Evolutionary conservation across 2,797 vertebrate genomes (phyloP), one percentile per base, ranked within the genome.

Genomic region (Xiphorhynchus erythropygius): DNA sequence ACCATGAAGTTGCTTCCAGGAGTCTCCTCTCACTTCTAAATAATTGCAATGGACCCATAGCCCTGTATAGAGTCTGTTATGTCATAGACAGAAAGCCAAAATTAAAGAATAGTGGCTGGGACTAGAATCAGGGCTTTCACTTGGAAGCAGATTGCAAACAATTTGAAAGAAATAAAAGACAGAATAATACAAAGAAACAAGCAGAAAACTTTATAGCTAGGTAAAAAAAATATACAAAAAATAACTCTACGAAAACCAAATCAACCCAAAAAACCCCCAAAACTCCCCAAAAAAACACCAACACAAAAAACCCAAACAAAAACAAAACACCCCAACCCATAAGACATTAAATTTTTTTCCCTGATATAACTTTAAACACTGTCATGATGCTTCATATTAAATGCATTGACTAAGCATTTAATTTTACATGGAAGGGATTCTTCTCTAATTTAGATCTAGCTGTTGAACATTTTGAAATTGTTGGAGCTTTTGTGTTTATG

Each of bases 251-350:
- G 1, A 4, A 13, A 19, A 30, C 4, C 17, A 28, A 12, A 11
- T 4, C 23, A 47, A 47, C 7, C 11, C 5, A 23, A 83, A 52
- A 25, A 33, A 18, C 7, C 39, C 39, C 39, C 39, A 22, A 22
- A 42, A 11, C 15, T 7, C 2, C 2, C 10, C 10, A 46, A 44
- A 37, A 59, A 59, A 3, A 11, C 12, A 23, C 55, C 25, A 39
- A 59, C 11, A 59, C 7, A 18, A 63, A 68, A 56, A 5, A 0
- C 0, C 1, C 3, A 1, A 4, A 14, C 16, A 37, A 24, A 11
- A 9, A 14, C 4, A 30, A 76, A 2, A 37, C 11, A 6, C 39
- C 14, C 39, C 37, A 52, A 21, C 1, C 2, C 25, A 50, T 9
- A 50, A 47, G 24, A 50, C 25, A 50, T 15, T 50, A 49, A 9